Evolutionary conservation across 2,113 vertebrate species (phyloP).

Genomic region (Cololabis saira): DNA sequence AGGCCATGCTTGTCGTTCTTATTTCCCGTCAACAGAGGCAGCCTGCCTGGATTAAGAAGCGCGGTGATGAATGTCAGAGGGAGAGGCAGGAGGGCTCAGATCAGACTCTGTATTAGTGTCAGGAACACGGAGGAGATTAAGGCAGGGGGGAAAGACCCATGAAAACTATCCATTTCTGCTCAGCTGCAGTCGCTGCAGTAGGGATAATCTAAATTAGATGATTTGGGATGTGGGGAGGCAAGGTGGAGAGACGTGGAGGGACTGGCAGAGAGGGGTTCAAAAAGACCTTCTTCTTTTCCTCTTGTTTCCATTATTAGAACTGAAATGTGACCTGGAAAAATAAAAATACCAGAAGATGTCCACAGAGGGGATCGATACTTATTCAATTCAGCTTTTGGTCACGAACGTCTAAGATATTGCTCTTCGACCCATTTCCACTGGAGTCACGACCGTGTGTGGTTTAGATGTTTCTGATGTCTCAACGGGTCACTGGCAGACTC

Average conservation of each 20-base stretch:
- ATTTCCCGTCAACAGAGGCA: conserved; percentile 62
- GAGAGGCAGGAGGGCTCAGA: conserved; percentile 69
- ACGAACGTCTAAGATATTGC: conserved; percentile 9
- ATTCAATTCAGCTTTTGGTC: conserved; percentile 49
- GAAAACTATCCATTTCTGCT: conserved; percentile 52
- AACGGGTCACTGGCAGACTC: no score
- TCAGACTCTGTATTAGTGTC: conserved; percentile 76
- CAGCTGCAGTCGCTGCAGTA: conserved; percentile 20
- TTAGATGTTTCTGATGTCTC: no score
- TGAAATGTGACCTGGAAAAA: background rate
- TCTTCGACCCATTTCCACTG: background rate
- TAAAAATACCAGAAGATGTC: conserved; percentile 21
- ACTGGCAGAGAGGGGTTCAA: background rate
- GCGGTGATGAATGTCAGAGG: conserved; percentile 66
- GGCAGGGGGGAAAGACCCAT: conserved; percentile 6
- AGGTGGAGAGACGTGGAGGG: conserved; percentile 40
- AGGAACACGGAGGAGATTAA: conserved; percentile 72
- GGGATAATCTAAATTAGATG: conserved; percentile 66
- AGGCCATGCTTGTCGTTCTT: conserved; percentile 67
- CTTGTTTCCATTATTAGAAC: conserved; percentile 4
- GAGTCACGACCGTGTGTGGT: no score
- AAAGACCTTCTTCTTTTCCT: conserved; percentile 12
- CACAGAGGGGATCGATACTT: conserved; percentile 16
- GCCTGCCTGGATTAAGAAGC: conserved; percentile 64
- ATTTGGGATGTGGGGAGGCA: conserved; percentile 45